A percentile compares a stretch with the other conserved stretches of the same genome.
These are phyloP conservation scores for Euzophera pinguis DNA, from an alignment of 2,888 invertebrate genomes.

Conservation along the genomic window DNA sequence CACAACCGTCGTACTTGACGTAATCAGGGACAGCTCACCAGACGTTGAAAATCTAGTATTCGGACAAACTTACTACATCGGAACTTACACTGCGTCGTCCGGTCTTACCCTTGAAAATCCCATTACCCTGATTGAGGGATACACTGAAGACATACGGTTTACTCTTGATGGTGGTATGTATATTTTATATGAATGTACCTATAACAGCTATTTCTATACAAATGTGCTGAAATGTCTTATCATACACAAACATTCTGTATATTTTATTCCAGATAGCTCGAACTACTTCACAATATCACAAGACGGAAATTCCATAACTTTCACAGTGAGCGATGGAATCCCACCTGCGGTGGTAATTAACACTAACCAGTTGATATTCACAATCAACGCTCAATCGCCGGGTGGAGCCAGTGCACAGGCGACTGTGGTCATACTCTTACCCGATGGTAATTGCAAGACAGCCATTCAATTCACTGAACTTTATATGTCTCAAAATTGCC, in stretches of 20 bases:
- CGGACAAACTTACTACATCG: constrained; percentile 31
- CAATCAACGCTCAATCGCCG: constrained; percentile 20
- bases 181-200: background rate
- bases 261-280: constrained; percentile 13
- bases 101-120: constrained; percentile 26
- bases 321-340: constrained; percentile 13
- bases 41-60: constrained; percentile 24
- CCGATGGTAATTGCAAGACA: constrained; percentile 18
- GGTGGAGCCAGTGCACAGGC: constrained; percentile 19
- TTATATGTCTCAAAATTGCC: constrained; percentile 22
- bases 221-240: too few species aligned
- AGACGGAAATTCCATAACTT: constrained; percentile 5
- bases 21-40: background rate
- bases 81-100: constrained; percentile 25
- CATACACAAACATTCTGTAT: background rate
- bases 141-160: constrained; percentile 29
- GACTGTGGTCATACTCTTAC: constrained; percentile 23
- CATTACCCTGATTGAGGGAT: constrained; percentile 30
- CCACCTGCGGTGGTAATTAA: constrained; percentile 20
- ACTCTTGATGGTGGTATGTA: constrained; percentile 30
- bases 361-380: constrained; percentile 22
- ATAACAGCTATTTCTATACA: too few species aligned
- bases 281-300: constrained; percentile 13
- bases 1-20: background rate
- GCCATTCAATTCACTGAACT: background rate